phyloP scores from a whole-genome alignment of 2,113 vertebrate species.

The Eidolon helvum region DNA sequence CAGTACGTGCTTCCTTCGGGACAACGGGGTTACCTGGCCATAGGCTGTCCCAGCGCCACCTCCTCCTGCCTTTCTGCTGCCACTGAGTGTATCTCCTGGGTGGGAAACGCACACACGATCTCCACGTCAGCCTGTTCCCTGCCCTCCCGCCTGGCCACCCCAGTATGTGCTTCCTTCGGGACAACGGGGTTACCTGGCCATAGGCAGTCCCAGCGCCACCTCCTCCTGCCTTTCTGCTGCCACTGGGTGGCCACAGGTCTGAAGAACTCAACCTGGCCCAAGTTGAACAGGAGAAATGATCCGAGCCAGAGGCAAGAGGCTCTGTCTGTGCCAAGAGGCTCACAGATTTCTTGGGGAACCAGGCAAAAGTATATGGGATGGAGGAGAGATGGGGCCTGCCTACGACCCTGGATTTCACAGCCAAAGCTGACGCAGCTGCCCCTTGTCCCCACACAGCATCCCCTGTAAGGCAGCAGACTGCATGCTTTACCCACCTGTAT shows the following conservation, averaged over 20 bases:
- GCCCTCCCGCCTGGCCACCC: too few species aligned
- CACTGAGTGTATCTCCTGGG: rapidly evolving
- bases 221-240: not conserved
- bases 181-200: not conserved
- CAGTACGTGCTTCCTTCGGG: not conserved
- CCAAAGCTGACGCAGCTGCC: not conserved
- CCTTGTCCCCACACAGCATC: not conserved
- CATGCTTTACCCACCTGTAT: too few species aligned
- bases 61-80: not conserved
- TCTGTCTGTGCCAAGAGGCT: not conserved
- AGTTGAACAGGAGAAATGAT: not conserved
- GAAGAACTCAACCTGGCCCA: not conserved
- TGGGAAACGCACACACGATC: rapidly evolving
- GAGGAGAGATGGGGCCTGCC: not conserved
- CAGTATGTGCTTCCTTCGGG: not conserved
- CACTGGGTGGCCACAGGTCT: not conserved
- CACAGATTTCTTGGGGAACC: not conserved
- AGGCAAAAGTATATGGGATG: not conserved
- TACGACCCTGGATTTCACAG: not conserved
- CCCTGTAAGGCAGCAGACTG: not conserved
- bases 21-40: not conserved
- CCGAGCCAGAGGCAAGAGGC: not conserved
- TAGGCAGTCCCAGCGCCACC: not conserved
- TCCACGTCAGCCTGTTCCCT: rapidly evolving
- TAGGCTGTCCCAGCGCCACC: not conserved